phyloP scores from a whole-genome alignment of 2,888 invertebrate genomes.

The Phoenoteleia sp. region DNA sequence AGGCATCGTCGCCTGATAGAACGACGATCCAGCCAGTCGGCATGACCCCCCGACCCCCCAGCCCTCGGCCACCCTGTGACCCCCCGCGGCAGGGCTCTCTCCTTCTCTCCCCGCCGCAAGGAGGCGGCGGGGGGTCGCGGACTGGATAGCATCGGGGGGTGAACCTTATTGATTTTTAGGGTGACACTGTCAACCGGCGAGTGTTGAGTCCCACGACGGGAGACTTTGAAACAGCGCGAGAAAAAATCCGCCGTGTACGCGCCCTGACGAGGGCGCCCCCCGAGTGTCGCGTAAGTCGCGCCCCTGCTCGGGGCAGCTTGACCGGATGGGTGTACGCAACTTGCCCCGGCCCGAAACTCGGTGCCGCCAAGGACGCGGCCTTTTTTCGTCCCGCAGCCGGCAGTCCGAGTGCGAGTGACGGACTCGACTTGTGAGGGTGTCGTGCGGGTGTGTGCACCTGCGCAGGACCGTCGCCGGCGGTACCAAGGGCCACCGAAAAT shows the following conservation, averaged over 20 bases:
- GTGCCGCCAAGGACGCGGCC: constrained; percentile 32
- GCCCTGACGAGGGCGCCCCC: constrained; percentile 66
- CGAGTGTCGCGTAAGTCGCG: neutral
- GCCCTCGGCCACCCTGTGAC: constrained; percentile 73
- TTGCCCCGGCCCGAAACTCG: constrained; percentile 8
- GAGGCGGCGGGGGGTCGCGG: constrained; percentile 77
- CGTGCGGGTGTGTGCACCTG: constrained; percentile 78
- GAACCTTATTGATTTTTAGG: constrained; percentile 90
- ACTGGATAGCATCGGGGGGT: constrained; percentile 86
- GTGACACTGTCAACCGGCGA: constrained; percentile 90
- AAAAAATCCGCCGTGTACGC: constrained; percentile 85
- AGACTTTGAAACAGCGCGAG: constrained; percentile 86
- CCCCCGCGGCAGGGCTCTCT: constrained; percentile 72
- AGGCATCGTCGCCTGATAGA: constrained; percentile 81
- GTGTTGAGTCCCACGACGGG: constrained; percentile 87
- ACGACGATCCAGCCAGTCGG: constrained; percentile 81
- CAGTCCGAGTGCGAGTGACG: constrained; percentile 74
- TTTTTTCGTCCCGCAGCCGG: constrained; percentile 48
- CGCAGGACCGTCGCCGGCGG: constrained; percentile 63
- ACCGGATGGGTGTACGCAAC: constrained; percentile 18
- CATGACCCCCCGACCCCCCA: constrained; percentile 77
- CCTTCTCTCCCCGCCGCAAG: constrained; percentile 24
- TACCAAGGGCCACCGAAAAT: too few relatives aligned
- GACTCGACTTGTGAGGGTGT: too few relatives aligned
- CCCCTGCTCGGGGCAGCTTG: constrained; percentile 8